Conservation (phyloP, 2,113 vertebrate species). For the Muntiacus reevesi region DNA sequence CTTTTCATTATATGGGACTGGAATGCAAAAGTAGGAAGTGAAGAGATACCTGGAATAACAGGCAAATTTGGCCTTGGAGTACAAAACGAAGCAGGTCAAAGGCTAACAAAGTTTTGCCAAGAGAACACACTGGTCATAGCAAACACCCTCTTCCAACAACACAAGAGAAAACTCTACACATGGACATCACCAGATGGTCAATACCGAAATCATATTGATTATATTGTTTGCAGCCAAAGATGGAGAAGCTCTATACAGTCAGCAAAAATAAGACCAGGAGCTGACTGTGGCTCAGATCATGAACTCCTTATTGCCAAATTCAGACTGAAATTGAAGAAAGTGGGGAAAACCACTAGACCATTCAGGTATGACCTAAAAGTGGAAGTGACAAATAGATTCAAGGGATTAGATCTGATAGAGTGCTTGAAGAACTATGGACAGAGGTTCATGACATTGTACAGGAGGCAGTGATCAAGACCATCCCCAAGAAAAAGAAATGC, state of each 20-base stretch:
- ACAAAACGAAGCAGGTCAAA: background rate
- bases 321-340: background rate
- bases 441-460: background rate
- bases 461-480: background rate
- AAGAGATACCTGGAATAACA: background rate
- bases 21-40: background rate
- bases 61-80: background rate
- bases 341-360: background rate
- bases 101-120: background rate
- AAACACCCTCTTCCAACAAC: background rate
- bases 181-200: background rate
- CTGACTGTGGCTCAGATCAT: background rate
- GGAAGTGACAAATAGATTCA: background rate
- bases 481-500: background rate
- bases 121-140: background rate
- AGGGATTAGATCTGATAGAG: background rate
- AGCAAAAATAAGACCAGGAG: background rate
- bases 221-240: background rate
- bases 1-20: background rate
- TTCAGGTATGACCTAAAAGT: background rate
- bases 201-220: fast-evolving
- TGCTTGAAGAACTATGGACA: background rate
- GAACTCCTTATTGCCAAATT: background rate
- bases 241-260: background rate
- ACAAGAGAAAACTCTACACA: background rate